A percentile compares a stretch with the other conserved stretches of the same genome.
Evolutionary conservation across 2,113 vertebrate species (phyloP).

Genomic region (Daubentonia madagascariensis): DNA sequence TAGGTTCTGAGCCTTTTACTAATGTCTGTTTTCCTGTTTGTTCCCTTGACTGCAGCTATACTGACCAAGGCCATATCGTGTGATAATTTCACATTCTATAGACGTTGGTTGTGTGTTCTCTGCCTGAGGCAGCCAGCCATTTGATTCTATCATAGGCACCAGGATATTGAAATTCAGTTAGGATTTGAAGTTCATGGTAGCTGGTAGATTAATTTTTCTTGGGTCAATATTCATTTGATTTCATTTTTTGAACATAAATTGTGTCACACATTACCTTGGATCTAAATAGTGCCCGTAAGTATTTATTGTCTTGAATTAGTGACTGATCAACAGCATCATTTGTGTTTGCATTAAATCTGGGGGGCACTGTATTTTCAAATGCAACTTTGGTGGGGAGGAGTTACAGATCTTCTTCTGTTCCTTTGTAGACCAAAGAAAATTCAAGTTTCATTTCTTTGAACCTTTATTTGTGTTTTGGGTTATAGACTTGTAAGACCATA

Average conservation of each 20-base stretch:
- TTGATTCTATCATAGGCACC: background rate
- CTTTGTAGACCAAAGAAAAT: background rate
- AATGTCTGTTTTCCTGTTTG: background rate
- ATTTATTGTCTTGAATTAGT: background rate
- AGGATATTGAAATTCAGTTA: conserved; percentile 13
- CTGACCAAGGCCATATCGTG: background rate
- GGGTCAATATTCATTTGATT: background rate
- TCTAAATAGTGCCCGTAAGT: background rate
- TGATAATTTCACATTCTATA: background rate
- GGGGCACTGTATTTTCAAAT: background rate
- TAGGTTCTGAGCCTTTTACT: background rate
- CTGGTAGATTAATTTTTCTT: background rate
- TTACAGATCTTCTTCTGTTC: background rate
- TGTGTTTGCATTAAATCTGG: background rate
- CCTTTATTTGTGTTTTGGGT: background rate
- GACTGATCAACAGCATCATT: background rate
- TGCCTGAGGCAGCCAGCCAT: background rate
- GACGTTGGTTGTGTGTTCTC: background rate
- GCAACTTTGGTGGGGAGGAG: background rate
- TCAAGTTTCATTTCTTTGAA: background rate
- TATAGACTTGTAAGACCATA: background rate
- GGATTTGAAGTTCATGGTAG: background rate
- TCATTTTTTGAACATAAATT: background rate
- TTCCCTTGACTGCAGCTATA: background rate
- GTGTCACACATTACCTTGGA: background rate